Conservation (phyloP, 2,797 vertebrate genomes). For the Siniperca scherzeri region DNA sequence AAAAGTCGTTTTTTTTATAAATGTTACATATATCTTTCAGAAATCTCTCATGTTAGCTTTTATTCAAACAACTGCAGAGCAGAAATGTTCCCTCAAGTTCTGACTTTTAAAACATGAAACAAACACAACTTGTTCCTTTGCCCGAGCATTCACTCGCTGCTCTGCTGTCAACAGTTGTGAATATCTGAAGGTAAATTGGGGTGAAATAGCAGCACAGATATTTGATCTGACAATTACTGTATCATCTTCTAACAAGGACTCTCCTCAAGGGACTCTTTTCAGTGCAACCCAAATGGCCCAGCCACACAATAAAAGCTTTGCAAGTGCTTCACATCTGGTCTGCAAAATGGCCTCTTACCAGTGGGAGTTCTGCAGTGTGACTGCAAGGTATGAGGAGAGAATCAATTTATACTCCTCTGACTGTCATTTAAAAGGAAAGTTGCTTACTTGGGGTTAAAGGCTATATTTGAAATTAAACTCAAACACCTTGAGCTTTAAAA, state of each 20-base stretch:
- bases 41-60: not conserved
- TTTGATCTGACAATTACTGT: conserved; percentile 54
- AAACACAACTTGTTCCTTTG: not conserved
- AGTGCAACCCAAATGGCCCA: conserved; percentile 43
- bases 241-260: conserved; percentile 47
- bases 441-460: not conserved
- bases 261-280: conserved; percentile 42
- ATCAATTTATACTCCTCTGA: conserved; percentile 5
- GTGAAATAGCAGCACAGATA: conserved; percentile 35
- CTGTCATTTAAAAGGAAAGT: conserved; percentile 16
- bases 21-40: conserved; percentile 24
- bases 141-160: not conserved
- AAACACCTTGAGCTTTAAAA: not conserved
- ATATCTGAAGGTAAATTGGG: conserved; percentile 29
- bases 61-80: conserved; percentile 4
- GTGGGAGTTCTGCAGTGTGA: conserved; percentile 16
- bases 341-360: conserved; percentile 13
- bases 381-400: conserved; percentile 16
- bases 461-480: not conserved
- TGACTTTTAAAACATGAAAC: conserved; percentile 14
- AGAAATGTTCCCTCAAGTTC: not conserved
- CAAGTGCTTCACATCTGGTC: conserved; percentile 53
- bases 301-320: conserved; percentile 30
- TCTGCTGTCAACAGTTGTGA: conserved; percentile 26
- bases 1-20: not conserved